Percentiles rank a stretch among this genome's conserved stretches.
These are phyloP conservation scores for Drosophila fuyamai DNA, from an alignment of 1,140 invertebrate genomes.

Conservation along the genomic window DNA sequence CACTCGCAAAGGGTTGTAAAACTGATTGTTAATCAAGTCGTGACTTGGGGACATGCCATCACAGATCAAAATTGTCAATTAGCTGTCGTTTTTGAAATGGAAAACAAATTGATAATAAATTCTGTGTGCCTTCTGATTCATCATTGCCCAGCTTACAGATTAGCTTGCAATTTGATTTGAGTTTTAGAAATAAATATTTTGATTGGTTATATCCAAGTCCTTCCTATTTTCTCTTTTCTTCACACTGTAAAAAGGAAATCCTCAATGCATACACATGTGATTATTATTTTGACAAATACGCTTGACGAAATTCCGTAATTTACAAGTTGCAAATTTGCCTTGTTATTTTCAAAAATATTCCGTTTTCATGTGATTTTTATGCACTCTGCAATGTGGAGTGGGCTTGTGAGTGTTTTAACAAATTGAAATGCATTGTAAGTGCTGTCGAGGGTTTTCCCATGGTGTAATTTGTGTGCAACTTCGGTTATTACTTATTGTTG, in stretches of 20 bases:
- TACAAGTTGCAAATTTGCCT: conserved; percentile 18
- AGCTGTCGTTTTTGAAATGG: conserved; percentile 2
- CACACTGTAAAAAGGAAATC: conserved; percentile 23
- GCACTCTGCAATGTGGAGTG: conserved; percentile 5
- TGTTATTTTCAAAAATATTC: neutral
- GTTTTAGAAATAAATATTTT: conserved; percentile 19
- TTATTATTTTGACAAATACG: conserved; percentile 35
- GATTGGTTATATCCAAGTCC: conserved; percentile 5
- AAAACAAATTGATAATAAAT: neutral
- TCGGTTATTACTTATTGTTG: conserved; percentile 48
- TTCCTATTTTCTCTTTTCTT: conserved; percentile 1
- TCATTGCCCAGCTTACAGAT: conserved; percentile 5
- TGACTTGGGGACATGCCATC: neutral
- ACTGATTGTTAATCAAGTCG: no score
- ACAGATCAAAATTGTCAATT: conserved; percentile 5
- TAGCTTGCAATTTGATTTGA: conserved; percentile 15
- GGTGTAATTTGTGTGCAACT: conserved; percentile 36
- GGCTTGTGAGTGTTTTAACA: conserved; percentile 40
- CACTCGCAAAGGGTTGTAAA: no score
- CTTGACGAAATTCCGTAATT: conserved; percentile 37
- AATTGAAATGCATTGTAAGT: conserved; percentile 74
- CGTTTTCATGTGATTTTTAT: conserved; percentile 29
- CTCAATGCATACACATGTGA: conserved; percentile 13
- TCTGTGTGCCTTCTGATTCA: neutral
- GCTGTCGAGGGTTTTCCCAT: conserved; percentile 30